Conservation (phyloP, 2,888 invertebrate genomes). For the Trissoscelio sp. region DNA sequence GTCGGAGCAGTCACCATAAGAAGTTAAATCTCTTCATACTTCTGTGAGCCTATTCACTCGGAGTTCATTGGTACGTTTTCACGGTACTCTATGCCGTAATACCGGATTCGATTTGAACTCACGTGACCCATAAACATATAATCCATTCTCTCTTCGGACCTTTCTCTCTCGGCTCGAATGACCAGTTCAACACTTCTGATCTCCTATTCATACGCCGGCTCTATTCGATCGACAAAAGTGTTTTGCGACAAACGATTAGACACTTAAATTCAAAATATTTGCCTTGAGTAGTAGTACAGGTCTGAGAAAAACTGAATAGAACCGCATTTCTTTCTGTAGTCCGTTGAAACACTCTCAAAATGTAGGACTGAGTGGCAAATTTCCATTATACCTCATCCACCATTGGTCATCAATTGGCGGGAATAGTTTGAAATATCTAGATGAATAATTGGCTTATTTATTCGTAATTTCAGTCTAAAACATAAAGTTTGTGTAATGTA, state of each 20-base stretch:
- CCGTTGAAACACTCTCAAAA: conserved; percentile 19
- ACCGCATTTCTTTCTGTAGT: conserved; percentile 58
- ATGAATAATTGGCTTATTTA: too few relatives aligned
- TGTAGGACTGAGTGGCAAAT: background rate
- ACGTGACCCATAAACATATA: conserved; percentile 68
- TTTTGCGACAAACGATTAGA: conserved; percentile 78
- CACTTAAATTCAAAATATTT: conserved; percentile 72
- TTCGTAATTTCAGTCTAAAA: too few relatives aligned
- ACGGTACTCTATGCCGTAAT: conserved; percentile 72
- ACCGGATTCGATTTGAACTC: conserved; percentile 68
- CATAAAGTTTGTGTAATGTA: too few relatives aligned
- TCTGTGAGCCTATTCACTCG: conserved; percentile 76
- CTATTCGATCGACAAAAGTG: conserved; percentile 82
- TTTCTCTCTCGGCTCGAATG: conserved; percentile 37
- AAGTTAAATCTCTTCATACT: conserved; percentile 60
- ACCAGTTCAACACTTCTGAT: conserved; percentile 72
- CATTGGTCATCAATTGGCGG: conserved; percentile 20
- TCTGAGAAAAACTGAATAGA: conserved; percentile 67
- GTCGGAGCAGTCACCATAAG: conserved; percentile 45
- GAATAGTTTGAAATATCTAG: conserved; percentile 16
- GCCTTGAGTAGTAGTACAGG: conserved; percentile 70
- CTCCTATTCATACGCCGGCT: conserved; percentile 77
- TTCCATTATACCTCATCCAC: too few relatives aligned
- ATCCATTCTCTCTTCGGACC: conserved; percentile 50
- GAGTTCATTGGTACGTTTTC: conserved; percentile 81